Evolutionary conservation across 2,888 invertebrate species (phyloP), one percentile per base, ranked within the genome.

Genomic region (Chrysopilus asiliformis): DNA sequence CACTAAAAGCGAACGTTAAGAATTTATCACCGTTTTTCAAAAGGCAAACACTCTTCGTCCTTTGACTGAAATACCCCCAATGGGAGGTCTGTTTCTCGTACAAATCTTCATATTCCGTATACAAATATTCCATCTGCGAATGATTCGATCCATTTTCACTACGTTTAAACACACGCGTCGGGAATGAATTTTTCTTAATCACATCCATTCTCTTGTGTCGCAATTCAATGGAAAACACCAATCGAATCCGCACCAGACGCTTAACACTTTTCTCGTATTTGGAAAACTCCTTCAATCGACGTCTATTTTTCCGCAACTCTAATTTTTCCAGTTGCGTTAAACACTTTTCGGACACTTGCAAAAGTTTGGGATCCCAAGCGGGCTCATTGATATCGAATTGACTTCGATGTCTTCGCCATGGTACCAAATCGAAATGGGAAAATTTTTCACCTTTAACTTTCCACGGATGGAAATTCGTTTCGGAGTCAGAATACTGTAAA

Each of bases 171-270:
- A 57, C 55, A 6, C 59, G 53, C 43, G 53, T 50, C 31, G 49
- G 55, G 38, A 55, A 42, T 18, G 50, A 47, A 30, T 53, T 39
- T 31, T 53, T 54, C 2, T 54, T 53, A 33, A 60, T 49, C 30
- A 60, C 43, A 45, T 57, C 58, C 59, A 60, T 58, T 41, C 53
- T 55, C 39, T 53, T 58, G 45, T 59, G 58, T 3, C 74, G 67
- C 63, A 78, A 67, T 40, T 78, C 65, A 42, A 79, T 58, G 9
- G 76, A 75, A 47, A 79, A 60, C 70, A 79, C 75, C 32, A 79
- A 71, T 12, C 78, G 65, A 14, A 79, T 71, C 38, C 74, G 66
- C 16, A 79, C 71, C 50, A 77, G 74, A 16, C 74, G 62, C 35
- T 74, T 74, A 2, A 74, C 70, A 48, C 72, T 70, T 43, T 71